Percentiles rank a stretch among this genome's conserved stretches.
Evolutionary conservation across 1,140 invertebrate genomes (phyloP).

Genomic region (Apis dorsata): DNA sequence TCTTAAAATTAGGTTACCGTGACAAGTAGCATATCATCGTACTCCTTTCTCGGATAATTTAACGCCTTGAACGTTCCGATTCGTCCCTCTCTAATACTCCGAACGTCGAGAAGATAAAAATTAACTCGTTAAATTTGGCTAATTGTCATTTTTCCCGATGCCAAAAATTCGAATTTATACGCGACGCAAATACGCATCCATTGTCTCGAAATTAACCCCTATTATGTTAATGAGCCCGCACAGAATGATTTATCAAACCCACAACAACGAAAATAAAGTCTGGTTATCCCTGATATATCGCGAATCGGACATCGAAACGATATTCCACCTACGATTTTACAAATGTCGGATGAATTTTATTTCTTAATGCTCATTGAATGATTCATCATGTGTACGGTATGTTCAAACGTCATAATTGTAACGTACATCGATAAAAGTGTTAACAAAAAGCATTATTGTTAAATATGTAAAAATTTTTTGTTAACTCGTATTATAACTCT

Average conservation of each 20-base stretch:
- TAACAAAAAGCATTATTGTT: not conserved
- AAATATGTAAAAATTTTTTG: not conserved
- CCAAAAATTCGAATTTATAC: not conserved
- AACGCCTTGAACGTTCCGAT: too few species aligned
- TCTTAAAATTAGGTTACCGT: not conserved
- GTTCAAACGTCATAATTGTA: too few species aligned
- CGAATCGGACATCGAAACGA: slow-evolving; percentile 17
- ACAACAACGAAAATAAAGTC: not conserved
- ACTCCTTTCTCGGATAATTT: too few species aligned
- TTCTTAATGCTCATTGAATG: not conserved
- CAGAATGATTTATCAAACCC: not conserved
- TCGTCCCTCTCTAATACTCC: too few species aligned
- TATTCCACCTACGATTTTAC: not conserved
- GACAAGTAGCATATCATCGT: not conserved
- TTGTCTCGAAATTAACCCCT: not conserved
- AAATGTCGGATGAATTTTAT: not conserved
- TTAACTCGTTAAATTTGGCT: not conserved
- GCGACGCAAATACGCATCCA: not conserved
- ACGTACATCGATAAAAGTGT: not conserved
- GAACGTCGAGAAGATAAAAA: too few species aligned
- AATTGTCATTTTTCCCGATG: not conserved
- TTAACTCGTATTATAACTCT: not conserved
- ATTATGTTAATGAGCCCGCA: slow-evolving; percentile 1
- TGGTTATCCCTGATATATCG: slow-evolving; percentile 29
- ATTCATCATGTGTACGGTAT: too few species aligned